Evolutionary conservation across 2,113 vertebrate species (phyloP).

Genomic region (Casuarius casuarius): DNA sequence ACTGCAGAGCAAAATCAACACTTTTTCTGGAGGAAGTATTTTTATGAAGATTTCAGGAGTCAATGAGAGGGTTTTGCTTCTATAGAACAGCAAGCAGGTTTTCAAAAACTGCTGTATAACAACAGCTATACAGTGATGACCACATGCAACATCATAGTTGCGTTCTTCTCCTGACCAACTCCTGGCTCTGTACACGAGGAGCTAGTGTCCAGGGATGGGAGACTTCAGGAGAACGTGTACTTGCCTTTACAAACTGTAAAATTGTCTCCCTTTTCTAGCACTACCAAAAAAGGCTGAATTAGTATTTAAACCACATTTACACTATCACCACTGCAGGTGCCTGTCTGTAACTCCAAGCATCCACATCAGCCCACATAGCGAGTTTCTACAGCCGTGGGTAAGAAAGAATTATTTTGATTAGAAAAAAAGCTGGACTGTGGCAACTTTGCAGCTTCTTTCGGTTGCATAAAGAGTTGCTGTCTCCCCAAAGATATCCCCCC

Average conservation of each 20-base stretch:
- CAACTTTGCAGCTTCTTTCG: neutral
- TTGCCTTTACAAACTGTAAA: neutral
- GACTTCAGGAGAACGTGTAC: neutral
- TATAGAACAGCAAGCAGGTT: neutral
- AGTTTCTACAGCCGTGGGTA: neutral
- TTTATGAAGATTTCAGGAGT: neutral
- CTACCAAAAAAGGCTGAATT: neutral
- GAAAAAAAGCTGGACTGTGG: neutral
- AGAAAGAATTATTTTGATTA: neutral
- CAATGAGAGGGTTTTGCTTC: neutral
- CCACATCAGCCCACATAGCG: neutral
- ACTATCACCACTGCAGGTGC: neutral
- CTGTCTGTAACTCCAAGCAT: neutral
- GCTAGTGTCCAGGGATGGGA: neutral
- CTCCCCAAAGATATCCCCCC: neutral
- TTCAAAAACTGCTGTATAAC: neutral
- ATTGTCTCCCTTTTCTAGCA: neutral
- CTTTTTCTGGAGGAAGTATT: neutral
- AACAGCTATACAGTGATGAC: neutral
- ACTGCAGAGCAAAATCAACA: neutral
- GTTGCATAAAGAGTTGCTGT: neutral
- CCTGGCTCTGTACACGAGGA: neutral
- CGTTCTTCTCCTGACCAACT: neutral
- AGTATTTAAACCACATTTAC: neutral
- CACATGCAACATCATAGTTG: fast-evolving